phyloP scores from a whole-genome alignment of 2,797 vertebrate genomes.

The Phoebastria nigripes region DNA sequence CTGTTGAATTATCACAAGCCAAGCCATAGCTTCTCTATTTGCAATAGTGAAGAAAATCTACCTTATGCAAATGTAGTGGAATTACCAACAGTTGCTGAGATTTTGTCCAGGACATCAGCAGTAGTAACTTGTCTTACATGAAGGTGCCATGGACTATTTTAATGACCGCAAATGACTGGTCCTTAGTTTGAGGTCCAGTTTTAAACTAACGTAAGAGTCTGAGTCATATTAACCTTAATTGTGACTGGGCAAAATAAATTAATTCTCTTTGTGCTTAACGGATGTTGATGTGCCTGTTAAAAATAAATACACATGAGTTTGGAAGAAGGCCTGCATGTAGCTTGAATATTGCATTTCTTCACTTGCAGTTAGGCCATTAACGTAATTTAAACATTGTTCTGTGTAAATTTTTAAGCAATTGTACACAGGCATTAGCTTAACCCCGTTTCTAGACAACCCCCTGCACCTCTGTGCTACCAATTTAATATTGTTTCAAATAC shows the following conservation, averaged over 20 bases:
- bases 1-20: not conserved
- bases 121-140: not conserved
- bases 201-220: not conserved
- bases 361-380: not conserved
- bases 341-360: constrained; percentile 12
- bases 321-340: not conserved
- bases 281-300: not conserved
- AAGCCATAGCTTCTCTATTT: not conserved
- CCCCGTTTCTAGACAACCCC: not conserved
- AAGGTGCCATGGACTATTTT: not conserved
- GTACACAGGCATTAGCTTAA: not conserved
- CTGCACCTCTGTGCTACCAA: not conserved
- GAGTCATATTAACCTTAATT: not conserved
- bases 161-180: not conserved
- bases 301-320: not conserved
- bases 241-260: not conserved
- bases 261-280: not conserved
- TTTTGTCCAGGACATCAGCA: not conserved
- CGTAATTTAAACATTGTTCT: constrained; percentile 23
- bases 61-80: not conserved
- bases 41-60: not conserved
- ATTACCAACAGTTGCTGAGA: not conserved
- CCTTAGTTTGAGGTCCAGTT: not conserved
- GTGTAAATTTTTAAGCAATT: not conserved
- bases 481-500: not conserved